Evolutionary conservation across 2,888 invertebrate genomes (phyloP), one percentile per base, ranked within the genome.

Genomic region (Empis livida): DNA sequence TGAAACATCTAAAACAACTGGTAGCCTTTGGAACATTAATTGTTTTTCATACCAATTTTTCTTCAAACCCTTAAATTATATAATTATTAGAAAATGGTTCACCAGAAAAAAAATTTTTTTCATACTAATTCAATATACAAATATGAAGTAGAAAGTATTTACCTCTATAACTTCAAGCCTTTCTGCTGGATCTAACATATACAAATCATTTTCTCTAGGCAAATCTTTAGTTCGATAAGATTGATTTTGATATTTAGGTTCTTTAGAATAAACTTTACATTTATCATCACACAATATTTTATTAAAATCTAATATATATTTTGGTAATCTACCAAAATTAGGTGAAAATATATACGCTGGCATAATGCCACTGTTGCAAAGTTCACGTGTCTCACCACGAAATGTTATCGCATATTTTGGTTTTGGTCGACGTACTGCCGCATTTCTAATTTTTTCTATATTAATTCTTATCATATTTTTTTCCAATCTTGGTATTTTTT

Each of bases 21-120:
- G 88, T 45, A 14, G n/a, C n/a, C 16, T 16, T 10, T 16, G 14
- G 63, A 86, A 93, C 15, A 78, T 76, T 56, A 81, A 81, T 66
- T 88, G 88, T 63, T 86, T 71, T 56, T 86, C 77, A 51, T 80
- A 79, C 83, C 91, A 89, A 62, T 89, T 88, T 45, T 77, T 71
- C 62, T 90, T 86, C 56, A 90, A 68, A 14, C 85, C 85, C 80
- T 85, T 60, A 10, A 46, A 69, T 67, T n/a, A n/a, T n/a, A n/a
- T n/a, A n/a, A n/a, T n/a, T n/a, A n/a, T n/a, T n/a, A n/a, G n/a
- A n/a, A n/a, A n/a, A n/a, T n/a, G n/a, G n/a, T n/a, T n/a, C n/a
- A n/a, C n/a, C n/a, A n/a, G n/a, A n/a, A n/a, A n/a, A n/a, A n/a
- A n/a, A n/a, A n/a, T n/a, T n/a, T n/a, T n/a, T n/a, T n/a, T n/a